Evolutionary conservation across 1,140 invertebrate species (phyloP), one percentile per base, ranked within the genome.

Genomic region (Nomia melanderi): DNA sequence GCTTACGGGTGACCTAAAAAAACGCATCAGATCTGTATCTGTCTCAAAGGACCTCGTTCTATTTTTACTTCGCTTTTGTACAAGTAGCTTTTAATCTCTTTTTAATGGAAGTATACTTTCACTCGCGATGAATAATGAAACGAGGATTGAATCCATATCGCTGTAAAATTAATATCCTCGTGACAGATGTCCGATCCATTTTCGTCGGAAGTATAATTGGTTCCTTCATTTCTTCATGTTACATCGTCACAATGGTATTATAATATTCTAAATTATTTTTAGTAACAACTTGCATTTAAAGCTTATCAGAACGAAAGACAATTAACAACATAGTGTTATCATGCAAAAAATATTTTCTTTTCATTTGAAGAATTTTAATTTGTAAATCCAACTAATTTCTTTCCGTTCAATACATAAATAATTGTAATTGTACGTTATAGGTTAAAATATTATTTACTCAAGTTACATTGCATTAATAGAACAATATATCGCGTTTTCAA

Each of bases 101-200:
- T 74, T 56, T 64, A 62, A 63, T 54, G 44, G 23, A 56, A 36
- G 60, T 59, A 57, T 64, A 54, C 36, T 36, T 36, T 33, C 29
- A n/a, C 64, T 23, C 29, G 44, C 29, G 59, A 82, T 70, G 72
- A 79, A 75, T 72, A 82, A 82, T 76, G 65, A 79, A 79, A n/a
- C 60, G 36, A 11, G 64, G 70, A 79, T 79, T 76, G 56, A 79
- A 79, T 76, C 67, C 76, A 62, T 64, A 62, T 39, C 36, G 36
- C 50, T 41, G 71, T 60, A 78, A 77, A 66, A 79, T 79, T 53
- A 41, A 70, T 77, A 47, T 69, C 57, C 57, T 62, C 20, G 36
- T 47, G 12, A 31, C 9, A 31, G 6, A 11, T 41, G 9, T 1
- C 31, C 39, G 27, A 39, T 29, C 25, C 20, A 8, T 50, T 50